Evolutionary conservation across 23 tunicate species (phyloP), one percentile per base, ranked within the genome.

Genomic region (Trididemnum nubilum): DNA sequence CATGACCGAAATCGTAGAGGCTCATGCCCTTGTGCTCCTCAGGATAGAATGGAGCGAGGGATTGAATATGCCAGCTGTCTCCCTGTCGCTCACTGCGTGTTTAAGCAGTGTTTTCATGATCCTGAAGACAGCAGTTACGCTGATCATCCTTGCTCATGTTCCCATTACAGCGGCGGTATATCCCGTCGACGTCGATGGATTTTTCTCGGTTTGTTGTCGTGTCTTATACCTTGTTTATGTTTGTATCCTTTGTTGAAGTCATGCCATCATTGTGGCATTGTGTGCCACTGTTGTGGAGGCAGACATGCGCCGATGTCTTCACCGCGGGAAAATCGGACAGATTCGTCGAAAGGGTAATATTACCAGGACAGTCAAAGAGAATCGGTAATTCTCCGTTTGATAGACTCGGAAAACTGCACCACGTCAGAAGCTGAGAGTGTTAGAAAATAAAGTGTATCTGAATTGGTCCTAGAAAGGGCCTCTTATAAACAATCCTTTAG

Each of bases 251-350:
- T 90, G 33, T 58, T 93, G 7, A 74, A 67, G 25, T 66, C 65
- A 0, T 87, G 89, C 33, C 89, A 93, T 60, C 64, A 50, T 4
- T 93, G 98, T 71, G 98, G 89, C 31, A 87, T 84, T 0, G 65
- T 59, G 61, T 93, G 93, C 80, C 89, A 75, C 35, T 83, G 84
- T 40, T 87, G 98, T 54, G 98, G 98, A n/a, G 93, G 93, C 27
- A 73, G 75, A 36, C 98, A 93, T 79, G 83, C 81, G 64, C 76
- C 90, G 9, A 19, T 57, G 38, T 12, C 38, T n/a, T 38, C 74
- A 5, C 38, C 38, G n/a, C 38, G 74, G 38, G 74, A 67, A 33
- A 7, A 3, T 9, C 26, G 25, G n/a, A 33, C 38, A 3, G 33
- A 24, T 61, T 4, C 67, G 25, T 5, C 26, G 26, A 61, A 61